Evolutionary conservation across 2,113 vertebrate species (phyloP).

Genomic region (Ptilonorhynchus violaceus): DNA sequence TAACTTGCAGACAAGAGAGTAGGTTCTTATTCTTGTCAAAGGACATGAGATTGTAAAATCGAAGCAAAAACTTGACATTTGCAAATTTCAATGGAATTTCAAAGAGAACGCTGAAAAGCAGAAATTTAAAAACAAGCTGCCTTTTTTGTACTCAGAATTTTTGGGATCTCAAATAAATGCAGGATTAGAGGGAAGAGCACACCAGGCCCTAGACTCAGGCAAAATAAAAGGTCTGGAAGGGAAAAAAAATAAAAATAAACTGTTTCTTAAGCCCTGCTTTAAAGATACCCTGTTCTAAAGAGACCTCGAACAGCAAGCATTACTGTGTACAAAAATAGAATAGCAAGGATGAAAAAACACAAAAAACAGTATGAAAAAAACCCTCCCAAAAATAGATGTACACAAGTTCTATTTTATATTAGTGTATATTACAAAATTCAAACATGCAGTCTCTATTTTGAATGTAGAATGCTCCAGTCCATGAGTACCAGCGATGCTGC

Average conservation of each 20-base stretch:
- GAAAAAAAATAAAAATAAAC: not conserved
- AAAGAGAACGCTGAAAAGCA: not conserved
- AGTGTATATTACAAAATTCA: slow-evolving; percentile 71
- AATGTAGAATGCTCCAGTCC: slow-evolving; percentile 40
- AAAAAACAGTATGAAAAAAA: slow-evolving; percentile 66
- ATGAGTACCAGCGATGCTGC: slow-evolving; percentile 57
- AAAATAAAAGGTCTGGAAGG: not conserved
- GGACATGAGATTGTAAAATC: not conserved
- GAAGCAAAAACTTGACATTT: not conserved
- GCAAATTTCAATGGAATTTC: not conserved
- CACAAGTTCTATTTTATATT: slow-evolving; percentile 68
- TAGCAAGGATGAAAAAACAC: slow-evolving; percentile 70
- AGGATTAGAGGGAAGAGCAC: not conserved
- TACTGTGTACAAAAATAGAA: slow-evolving; percentile 70
- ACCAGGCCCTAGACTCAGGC: not conserved
- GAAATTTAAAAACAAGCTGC: slow-evolving; percentile 4
- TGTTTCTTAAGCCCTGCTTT: slow-evolving; percentile 57
- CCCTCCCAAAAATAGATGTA: slow-evolving; percentile 72
- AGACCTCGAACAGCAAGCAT: slow-evolving; percentile 61
- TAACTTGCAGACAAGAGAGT: not conserved
- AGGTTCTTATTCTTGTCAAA: not conserved
- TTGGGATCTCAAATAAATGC: not conserved
- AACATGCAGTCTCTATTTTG: slow-evolving; percentile 65
- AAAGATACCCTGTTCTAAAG: slow-evolving; percentile 71
- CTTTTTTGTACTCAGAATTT: slow-evolving; percentile 21